Percentiles rank a stretch among this genome's conserved stretches.
These are phyloP conservation scores for Drosophila kepulauana DNA, from an alignment of 1,140 invertebrate genomes.

Conservation along the genomic window DNA sequence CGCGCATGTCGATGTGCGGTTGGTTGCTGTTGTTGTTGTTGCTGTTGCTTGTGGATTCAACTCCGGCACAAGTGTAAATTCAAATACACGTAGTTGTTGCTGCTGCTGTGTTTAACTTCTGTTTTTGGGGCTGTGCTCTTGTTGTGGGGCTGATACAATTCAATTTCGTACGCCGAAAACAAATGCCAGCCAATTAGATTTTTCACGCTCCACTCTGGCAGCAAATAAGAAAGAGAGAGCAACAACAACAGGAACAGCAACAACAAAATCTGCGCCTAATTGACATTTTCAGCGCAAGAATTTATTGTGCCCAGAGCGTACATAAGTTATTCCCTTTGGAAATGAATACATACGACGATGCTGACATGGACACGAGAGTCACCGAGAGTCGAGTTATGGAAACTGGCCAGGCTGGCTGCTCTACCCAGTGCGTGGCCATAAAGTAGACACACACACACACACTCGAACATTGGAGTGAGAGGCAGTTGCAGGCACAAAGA, in stretches of 20 bases:
- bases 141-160: conserved; percentile 61
- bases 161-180: conserved; percentile 66
- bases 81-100: conserved; percentile 52
- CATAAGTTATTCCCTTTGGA: conserved; percentile 85
- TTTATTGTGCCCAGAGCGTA: conserved; percentile 85
- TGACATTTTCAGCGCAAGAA: conserved; percentile 84
- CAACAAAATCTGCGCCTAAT: conserved; percentile 71
- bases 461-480: conserved; percentile 10
- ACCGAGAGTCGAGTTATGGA: conserved; percentile 50
- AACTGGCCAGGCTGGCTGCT: conserved; percentile 43
- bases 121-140: conserved; percentile 30
- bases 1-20: background rate
- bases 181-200: conserved; percentile 80
- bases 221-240: conserved; percentile 14
- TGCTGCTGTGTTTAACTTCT: background rate
- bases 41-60: background rate
- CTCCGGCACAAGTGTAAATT: conserved; percentile 74
- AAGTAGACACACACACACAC: conserved; percentile 61
- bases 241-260: conserved; percentile 47
- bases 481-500: conserved; percentile 32
- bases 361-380: conserved; percentile 63
- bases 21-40: background rate
- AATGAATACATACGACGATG: conserved; percentile 77
- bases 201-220: conserved; percentile 64
- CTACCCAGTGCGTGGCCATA: conserved; percentile 73